phyloP scores from a whole-genome alignment of 2,888 invertebrate genomes.

The Daptonema setosum region DNA sequence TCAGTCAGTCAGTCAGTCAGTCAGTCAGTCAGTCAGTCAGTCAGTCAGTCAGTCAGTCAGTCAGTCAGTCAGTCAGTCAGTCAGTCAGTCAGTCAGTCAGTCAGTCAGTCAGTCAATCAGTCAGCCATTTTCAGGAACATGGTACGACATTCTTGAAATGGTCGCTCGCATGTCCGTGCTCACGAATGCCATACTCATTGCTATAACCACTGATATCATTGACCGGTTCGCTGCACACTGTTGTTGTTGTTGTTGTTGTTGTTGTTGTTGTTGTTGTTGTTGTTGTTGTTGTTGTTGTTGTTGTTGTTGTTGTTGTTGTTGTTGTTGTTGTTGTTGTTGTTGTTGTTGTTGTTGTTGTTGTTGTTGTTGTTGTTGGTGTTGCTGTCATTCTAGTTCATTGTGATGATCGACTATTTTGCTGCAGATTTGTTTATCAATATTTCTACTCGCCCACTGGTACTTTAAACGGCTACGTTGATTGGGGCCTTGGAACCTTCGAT shows the following conservation, averaged over 20 bases:
- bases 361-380: neutral
- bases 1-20: too few species aligned
- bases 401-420: neutral
- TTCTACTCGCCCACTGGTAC: slow-evolving; percentile 44
- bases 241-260: neutral
- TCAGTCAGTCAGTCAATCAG: too few species aligned
- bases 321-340: neutral
- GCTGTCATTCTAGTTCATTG: too few species aligned
- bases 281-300: neutral
- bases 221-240: slow-evolving; percentile 50
- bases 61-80: too few species aligned
- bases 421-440: slow-evolving; percentile 54
- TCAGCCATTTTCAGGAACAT: neutral
- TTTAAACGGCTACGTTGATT: slow-evolving; percentile 1
- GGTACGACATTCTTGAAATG: slow-evolving; percentile 45
- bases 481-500: neutral
- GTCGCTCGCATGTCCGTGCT: slow-evolving; percentile 73
- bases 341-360: neutral
- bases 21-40: too few species aligned
- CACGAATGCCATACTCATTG: slow-evolving; percentile 80
- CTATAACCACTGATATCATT: slow-evolving; percentile 84
- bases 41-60: too few species aligned
- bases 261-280: neutral
- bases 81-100: too few species aligned
- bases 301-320: neutral